Conservation (phyloP, 2,888 invertebrate species). For the Stegana nigrithorax region DNA sequence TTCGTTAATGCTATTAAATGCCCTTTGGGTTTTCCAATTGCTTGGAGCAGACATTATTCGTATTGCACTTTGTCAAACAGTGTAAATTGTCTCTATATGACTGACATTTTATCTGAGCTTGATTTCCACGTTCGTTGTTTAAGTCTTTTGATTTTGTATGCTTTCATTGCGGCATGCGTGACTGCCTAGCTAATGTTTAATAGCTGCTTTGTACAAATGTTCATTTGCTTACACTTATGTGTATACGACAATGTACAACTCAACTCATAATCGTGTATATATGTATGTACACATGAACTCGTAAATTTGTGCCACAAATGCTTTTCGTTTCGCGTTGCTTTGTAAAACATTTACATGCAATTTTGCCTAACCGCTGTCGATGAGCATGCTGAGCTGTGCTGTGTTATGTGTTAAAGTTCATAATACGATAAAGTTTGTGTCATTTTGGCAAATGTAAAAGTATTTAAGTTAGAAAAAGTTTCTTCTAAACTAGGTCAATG, state of each 20-base stretch:
- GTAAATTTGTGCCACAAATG: background rate
- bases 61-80: no score
- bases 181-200: conserved; percentile 23
- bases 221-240: background rate
- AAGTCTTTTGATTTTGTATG: conserved; percentile 46
- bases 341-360: conserved; percentile 7
- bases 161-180: conserved; percentile 34
- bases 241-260: background rate
- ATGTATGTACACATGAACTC: background rate
- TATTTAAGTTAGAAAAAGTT: no score
- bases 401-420: no score
- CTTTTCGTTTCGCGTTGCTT: background rate
- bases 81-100: background rate
- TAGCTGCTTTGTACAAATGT: background rate
- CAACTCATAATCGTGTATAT: background rate
- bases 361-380: no score
- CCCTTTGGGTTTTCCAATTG: no score
- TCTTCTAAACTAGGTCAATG: no score
- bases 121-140: conserved; percentile 49
- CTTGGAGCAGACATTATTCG: no score
- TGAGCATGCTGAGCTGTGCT: background rate
- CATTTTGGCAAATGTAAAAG: no score
- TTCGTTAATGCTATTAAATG: no score
- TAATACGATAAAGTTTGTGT: no score
- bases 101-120: conserved; percentile 11